A percentile compares a stretch with the other conserved stretches of the same genome.
phyloP scores from a whole-genome alignment of 2,888 invertebrate genomes.

The Selenia dentaria region DNA sequence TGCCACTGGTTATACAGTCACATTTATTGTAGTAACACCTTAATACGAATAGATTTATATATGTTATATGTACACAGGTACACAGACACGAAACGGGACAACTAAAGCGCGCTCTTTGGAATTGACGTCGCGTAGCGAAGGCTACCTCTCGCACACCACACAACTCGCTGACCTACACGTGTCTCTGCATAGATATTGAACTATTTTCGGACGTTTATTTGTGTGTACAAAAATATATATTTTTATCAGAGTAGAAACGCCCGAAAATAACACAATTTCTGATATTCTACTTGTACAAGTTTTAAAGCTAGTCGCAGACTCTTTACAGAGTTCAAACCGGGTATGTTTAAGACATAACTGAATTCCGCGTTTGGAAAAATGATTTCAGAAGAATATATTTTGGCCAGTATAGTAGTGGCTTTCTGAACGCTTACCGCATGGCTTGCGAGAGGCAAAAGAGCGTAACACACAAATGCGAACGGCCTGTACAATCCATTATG shows the following conservation, averaged over 20 bases:
- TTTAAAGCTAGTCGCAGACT: no score
- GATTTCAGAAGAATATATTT: no score
- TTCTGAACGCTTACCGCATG: slow-evolving; percentile 20
- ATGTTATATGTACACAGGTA: slow-evolving; percentile 51
- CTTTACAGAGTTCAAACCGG: no score
- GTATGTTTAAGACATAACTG: background rate
- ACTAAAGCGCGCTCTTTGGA: slow-evolving; percentile 71
- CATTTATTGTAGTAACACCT: slow-evolving; percentile 75
- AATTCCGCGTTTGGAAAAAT: no score
- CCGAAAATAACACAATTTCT: slow-evolving; percentile 43
- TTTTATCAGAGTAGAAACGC: slow-evolving; percentile 46
- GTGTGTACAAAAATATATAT: slow-evolving; percentile 63
- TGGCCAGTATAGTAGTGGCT: background rate
- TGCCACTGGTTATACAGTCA: slow-evolving; percentile 57
- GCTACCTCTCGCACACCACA: slow-evolving; percentile 46
- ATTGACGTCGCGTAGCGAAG: slow-evolving; percentile 73
- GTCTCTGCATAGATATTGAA: slow-evolving; percentile 24
- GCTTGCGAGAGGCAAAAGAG: slow-evolving; percentile 50
- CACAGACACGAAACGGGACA: slow-evolving; percentile 66
- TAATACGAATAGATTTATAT: slow-evolving; percentile 74
- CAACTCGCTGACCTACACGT: slow-evolving; percentile 1
- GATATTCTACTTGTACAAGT: background rate
- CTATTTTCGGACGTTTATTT: slow-evolving; percentile 46
- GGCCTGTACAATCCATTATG: slow-evolving; percentile 89
- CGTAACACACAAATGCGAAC: slow-evolving; percentile 74